Evolutionary conservation across 2,888 invertebrate genomes (phyloP), one percentile per base, ranked within the genome.

Genomic region (Ophraella communa): DNA sequence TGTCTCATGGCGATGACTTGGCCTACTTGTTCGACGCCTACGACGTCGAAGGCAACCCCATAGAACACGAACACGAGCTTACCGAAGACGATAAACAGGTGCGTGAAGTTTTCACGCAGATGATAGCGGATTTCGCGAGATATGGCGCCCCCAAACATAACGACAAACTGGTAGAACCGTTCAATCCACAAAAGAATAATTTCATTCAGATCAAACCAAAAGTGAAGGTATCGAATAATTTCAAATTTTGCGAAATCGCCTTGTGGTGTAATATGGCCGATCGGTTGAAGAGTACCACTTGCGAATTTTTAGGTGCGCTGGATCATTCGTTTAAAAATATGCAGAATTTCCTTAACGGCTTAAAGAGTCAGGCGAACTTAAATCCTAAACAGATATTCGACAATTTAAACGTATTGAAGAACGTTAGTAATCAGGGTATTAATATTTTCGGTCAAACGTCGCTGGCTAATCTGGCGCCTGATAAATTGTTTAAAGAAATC

Each of bases 1-100:
- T 88, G 1, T 84, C 87, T 0, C 91, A 92, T 74, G 91, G 91
- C 0, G 91, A 92, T 73, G 92, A 92, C 73, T 78, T 92, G 23
- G 87, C 88, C 0, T 91, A 89, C 74, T 82, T 92, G 73, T 92
- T 92, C 74, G 89, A 91, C 75, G 85, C 87, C 0, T 82, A 87
- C 44, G 86, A 89, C 66, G 78, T 87, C 0, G 84, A 86, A 51
- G 90, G 90, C 0, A 85, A 84, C 17, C 83, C 87, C 0, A 65
- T 88, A 20, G 81, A 73, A 17, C 63, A 67, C 1, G 82, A 80
- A 0, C 78, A 79, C 11, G 73, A 82, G 3, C 67, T 77, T 20
- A 84, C 82, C 4, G 79, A 83, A 14, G 86, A 87, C 4, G 92
- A 92, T 73, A 80, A 86, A 7, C 82, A 85, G 70, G 90, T 91